A percentile compares a stretch with the other conserved stretches of the same genome.
phyloP scores from a whole-genome alignment of 2,888 invertebrate genomes.

The Eucriotettix oculatus region DNA sequence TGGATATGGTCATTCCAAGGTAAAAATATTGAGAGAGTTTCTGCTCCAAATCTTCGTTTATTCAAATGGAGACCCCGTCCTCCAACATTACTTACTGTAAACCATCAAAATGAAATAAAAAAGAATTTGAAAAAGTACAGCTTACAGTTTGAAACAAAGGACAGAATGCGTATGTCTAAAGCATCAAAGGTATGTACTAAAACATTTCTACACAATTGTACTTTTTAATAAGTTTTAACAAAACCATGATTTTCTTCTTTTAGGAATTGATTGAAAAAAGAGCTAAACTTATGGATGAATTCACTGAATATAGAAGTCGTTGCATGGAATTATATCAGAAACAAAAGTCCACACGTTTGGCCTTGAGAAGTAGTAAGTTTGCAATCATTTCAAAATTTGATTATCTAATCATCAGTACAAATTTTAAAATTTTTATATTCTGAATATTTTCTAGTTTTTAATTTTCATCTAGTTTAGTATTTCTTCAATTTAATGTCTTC shows the following conservation, averaged over 20 bases:
- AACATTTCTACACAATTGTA: neutral
- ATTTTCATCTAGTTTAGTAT: too few species aligned
- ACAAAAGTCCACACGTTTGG: conserved; percentile 64
- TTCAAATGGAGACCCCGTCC: conserved; percentile 93
- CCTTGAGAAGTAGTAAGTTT: conserved; percentile 70
- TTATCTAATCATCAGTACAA: too few species aligned
- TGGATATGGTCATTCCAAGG: conserved; percentile 98
- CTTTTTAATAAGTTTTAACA: neutral
- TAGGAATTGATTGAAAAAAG: conserved; percentile 83
- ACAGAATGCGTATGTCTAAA: conserved; percentile 78
- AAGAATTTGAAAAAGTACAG: conserved; percentile 97
- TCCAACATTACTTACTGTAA: conserved; percentile 60
- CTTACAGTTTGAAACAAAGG: conserved; percentile 89
- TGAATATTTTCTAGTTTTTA: too few species aligned
- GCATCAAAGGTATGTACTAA: conserved; percentile 55
- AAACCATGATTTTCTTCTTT: conserved; percentile 8
- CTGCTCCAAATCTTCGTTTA: conserved; percentile 86
- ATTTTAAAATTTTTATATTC: too few species aligned
- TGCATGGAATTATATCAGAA: conserved; percentile 57
- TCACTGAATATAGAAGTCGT: conserved; percentile 62
- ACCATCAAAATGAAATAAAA: conserved; percentile 85
- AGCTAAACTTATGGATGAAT: conserved; percentile 70
- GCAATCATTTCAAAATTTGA: too few species aligned
- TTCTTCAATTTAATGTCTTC: too few species aligned
- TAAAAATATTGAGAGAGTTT: conserved; percentile 56